Base-by-base conservation (phyloP, 2,113 vertebrate genomes). In the Coreoperca whiteheadi region DNA sequence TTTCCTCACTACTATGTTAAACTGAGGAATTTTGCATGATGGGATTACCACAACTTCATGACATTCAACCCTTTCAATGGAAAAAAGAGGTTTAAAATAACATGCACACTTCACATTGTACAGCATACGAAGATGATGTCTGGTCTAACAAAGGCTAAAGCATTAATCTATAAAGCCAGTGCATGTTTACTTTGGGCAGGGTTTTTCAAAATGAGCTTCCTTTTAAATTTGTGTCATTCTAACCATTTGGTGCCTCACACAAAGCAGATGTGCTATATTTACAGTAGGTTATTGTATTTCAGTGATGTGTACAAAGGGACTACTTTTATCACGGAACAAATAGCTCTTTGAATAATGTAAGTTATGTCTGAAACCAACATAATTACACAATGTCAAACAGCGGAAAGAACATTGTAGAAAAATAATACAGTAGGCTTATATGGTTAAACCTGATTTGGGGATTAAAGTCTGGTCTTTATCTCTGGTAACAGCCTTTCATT, bases 271-370 rank as follows among this genome's bases (percentile, higher is more conserved):
- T 23, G 37, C 61, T 39, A 16, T 76, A 60, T 82, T 83, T 72
- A 69, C 37, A 34, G 37, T 16, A 3, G 9, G 15, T 77, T 57
- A 77, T 81, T 84, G 77, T 78, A 30, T 68, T 57, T 32, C 43
- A 23, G 4, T 41, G 23, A 50, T 25, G 39, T 41, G 37, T n/a
- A 71, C 34, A 82, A 71, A 79, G 68, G 68, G 4, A 8, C 16
- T 30, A 4, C 61, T 81, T 89, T 75, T 77, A 60, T 82, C 59
- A 1, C 1, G 2, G 18, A 71, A 77, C 32, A 86, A 89, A 81
- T 18, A 50, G 28, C 25, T 54, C 1, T 4, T 53, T 34, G 32
- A 51, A 77, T 73, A 68, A 68, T 34, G 3, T 30, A 73, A 59
- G 30, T 23, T 21, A 41, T 30, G 43, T 71, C 50, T 70, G n/a